Evolutionary conservation across 2,797 vertebrate species (phyloP).

Genomic region (Gorsachius magnificus): DNA sequence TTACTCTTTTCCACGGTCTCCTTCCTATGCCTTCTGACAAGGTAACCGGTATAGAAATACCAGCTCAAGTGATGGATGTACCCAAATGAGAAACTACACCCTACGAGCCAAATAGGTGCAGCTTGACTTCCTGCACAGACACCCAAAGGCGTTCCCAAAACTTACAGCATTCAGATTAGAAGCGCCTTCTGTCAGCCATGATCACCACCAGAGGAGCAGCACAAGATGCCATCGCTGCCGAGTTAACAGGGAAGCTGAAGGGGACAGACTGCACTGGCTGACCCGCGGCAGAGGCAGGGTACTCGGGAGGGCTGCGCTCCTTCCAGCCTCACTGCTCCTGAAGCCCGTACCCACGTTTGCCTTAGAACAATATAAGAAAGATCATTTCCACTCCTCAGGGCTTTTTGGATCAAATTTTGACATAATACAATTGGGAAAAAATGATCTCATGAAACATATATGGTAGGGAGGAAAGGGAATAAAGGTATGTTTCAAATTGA

Average conservation of each 20-base stretch:
- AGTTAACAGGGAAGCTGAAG: background rate
- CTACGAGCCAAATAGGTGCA: background rate
- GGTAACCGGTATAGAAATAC: background rate
- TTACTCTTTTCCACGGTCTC: background rate
- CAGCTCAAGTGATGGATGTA: background rate
- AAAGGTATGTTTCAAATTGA: constrained; percentile 55
- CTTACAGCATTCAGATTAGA: background rate
- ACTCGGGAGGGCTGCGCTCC: background rate
- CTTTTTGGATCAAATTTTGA: constrained; percentile 51
- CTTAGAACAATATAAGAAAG: background rate
- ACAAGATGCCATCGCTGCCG: fast-evolving
- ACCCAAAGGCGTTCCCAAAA: background rate
- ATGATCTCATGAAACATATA: constrained; percentile 45
- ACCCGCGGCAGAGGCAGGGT: background rate
- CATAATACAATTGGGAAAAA: constrained; percentile 29
- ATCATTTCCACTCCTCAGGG: constrained; percentile 50
- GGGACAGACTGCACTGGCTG: background rate
- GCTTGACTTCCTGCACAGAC: background rate
- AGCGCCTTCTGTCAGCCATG: background rate
- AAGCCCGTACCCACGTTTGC: background rate
- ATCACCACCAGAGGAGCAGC: fast-evolving
- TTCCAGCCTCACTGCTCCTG: background rate
- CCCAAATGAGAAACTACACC: background rate
- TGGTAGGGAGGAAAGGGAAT: constrained; percentile 52
- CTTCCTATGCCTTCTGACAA: background rate